Evolutionary conservation across 2,888 invertebrate species (phyloP).

Genomic region (Eupithecia abbreviata): DNA sequence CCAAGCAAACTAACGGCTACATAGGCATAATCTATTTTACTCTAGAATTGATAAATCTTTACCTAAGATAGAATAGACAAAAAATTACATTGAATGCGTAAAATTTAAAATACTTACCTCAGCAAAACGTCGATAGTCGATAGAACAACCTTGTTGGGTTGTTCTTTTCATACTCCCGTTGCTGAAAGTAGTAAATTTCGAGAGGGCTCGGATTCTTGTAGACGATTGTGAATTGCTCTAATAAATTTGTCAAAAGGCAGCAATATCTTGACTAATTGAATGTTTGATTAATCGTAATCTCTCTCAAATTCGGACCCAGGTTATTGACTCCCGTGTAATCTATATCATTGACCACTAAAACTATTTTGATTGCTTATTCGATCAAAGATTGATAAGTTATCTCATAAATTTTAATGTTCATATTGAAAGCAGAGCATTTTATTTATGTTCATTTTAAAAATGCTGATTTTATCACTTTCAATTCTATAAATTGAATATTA

Average conservation of each 20-base stretch:
- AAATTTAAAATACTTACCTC: background rate
- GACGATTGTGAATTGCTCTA: background rate
- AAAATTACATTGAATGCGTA: background rate
- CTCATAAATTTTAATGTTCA: background rate
- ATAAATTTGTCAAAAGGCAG: background rate
- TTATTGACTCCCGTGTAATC: background rate
- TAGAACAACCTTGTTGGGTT: background rate
- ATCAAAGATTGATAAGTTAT: background rate
- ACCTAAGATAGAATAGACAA: background rate
- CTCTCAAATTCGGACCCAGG: background rate
- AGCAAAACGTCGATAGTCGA: background rate
- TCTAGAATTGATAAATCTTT: background rate
- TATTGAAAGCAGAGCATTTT: background rate
- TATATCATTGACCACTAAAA: background rate
- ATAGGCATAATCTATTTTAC: background rate
- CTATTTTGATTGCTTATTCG: background rate
- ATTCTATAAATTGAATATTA: background rate
- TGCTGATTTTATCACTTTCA: background rate
- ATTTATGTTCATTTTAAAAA: background rate
- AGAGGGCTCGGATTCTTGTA: background rate
- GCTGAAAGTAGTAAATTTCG: background rate
- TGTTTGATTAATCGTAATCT: background rate
- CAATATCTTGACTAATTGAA: background rate
- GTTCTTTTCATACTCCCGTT: background rate
- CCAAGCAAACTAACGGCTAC: slow-evolving; percentile 29